A percentile compares a stretch with the other conserved stretches of the same genome.
These are phyloP conservation scores for Nerophis ophidion DNA, from an alignment of 2,113 vertebrate genomes.

Conservation along the genomic window DNA sequence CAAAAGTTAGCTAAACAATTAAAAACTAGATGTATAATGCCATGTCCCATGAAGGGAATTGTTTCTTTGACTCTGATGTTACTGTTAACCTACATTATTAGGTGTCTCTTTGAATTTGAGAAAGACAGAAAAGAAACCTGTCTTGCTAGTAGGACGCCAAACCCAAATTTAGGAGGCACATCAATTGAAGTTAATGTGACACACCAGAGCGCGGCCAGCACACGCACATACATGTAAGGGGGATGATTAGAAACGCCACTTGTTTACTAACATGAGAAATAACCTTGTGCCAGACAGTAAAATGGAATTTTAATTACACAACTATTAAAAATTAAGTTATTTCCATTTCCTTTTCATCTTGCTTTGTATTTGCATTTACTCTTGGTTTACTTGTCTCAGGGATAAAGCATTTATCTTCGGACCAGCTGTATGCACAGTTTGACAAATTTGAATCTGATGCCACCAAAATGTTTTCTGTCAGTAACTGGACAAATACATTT, in stretches of 20 bases:
- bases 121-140: constrained; percentile 33
- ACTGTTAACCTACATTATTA: not conserved
- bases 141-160: constrained; percentile 17
- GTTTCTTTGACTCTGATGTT: constrained; percentile 12
- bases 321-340: not conserved
- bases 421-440: not conserved
- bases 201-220: not conserved
- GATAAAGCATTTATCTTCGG: not conserved
- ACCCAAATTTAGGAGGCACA: not conserved
- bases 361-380: not conserved
- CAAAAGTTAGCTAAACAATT: not conserved
- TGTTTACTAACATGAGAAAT: not conserved
- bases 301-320: not conserved
- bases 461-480: not conserved
- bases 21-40: not conserved
- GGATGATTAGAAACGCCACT: not conserved
- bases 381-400: not conserved
- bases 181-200: not conserved
- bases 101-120: constrained; percentile 1
- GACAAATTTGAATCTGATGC: not conserved
- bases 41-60: not conserved
- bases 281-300: not conserved
- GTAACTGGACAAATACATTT: not conserved
- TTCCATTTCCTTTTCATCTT: not conserved
- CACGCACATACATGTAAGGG: not conserved